phyloP scores from a whole-genome alignment of 2,113 vertebrate genomes.

The Gallinago paraguaiae region DNA sequence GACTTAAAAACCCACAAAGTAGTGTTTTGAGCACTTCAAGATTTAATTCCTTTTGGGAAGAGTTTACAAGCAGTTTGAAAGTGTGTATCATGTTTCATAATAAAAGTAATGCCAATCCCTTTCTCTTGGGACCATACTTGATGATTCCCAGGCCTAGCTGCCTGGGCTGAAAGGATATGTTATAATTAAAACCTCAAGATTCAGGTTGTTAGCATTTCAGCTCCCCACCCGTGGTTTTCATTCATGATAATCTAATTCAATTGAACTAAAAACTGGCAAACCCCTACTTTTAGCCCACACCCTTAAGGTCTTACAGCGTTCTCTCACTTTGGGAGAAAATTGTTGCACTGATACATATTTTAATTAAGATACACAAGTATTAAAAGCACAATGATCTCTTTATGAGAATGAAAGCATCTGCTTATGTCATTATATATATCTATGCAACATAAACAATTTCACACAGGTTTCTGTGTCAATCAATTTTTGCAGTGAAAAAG shows the following conservation, averaged over 20 bases:
- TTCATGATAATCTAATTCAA: not conserved
- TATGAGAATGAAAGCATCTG: not conserved
- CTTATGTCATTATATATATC: not conserved
- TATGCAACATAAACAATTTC: not conserved
- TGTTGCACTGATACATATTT: not conserved
- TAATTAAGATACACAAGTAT: not conserved
- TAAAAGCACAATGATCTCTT: not conserved
- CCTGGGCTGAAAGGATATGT: not conserved
- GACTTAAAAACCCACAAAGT: not conserved
- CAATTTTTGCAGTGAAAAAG: not conserved
- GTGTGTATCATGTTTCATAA: not conserved
- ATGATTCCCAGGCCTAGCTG: not conserved
- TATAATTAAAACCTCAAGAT: not conserved
- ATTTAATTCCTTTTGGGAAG: constrained; percentile 36
- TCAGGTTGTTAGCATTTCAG: not conserved
- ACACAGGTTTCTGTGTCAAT: not conserved
- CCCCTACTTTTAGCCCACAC: not conserved
- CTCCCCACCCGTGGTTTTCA: not conserved
- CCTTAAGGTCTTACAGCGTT: not conserved
- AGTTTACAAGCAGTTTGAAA: constrained; percentile 32
- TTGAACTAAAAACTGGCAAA: not conserved
- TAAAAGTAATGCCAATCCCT: not conserved
- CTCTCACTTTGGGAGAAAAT: not conserved
- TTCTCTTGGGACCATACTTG: not conserved
- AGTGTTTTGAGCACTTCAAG: not conserved